phyloP scores from a whole-genome alignment of 2,797 vertebrate species.

The Clamator glandarius region DNA sequence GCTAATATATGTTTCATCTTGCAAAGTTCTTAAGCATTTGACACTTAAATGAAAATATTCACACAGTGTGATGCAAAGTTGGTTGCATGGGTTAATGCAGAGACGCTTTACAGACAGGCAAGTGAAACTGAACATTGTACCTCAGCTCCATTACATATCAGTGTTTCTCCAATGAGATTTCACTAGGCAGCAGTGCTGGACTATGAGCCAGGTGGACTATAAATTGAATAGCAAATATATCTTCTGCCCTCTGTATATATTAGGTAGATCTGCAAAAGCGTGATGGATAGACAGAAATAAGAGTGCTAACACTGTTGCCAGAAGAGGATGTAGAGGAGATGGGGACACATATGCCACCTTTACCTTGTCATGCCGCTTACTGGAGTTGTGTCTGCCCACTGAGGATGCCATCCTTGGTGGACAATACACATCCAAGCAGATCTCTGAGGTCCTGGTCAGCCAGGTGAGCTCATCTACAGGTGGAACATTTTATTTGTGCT shows the following conservation, averaged over 20 bases:
- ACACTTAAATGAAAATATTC: not conserved
- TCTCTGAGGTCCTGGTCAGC: not conserved
- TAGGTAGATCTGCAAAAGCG: not conserved
- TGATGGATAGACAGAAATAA: not conserved
- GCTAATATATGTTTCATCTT: not conserved
- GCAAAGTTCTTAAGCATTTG: not conserved
- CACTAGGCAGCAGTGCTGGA: not conserved
- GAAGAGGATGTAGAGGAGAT: not conserved
- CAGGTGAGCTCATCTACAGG: not conserved
- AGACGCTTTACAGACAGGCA: not conserved
- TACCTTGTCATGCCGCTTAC: accelerated
- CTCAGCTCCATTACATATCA: not conserved
- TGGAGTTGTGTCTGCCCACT: not conserved
- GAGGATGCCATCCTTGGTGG: not conserved
- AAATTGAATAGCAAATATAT: not conserved
- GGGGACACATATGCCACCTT: not conserved
- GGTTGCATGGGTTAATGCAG: not conserved
- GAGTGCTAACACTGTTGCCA: not conserved
- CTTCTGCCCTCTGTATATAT: not conserved
- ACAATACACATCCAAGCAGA: not conserved
- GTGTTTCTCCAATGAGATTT: not conserved
- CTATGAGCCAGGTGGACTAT: no score
- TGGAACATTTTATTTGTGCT: not conserved
- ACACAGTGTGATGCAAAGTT: accelerated
- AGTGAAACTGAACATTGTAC: not conserved